Conservation (phyloP, 2,797 vertebrate genomes). For the Champsocephalus gunnari region DNA sequence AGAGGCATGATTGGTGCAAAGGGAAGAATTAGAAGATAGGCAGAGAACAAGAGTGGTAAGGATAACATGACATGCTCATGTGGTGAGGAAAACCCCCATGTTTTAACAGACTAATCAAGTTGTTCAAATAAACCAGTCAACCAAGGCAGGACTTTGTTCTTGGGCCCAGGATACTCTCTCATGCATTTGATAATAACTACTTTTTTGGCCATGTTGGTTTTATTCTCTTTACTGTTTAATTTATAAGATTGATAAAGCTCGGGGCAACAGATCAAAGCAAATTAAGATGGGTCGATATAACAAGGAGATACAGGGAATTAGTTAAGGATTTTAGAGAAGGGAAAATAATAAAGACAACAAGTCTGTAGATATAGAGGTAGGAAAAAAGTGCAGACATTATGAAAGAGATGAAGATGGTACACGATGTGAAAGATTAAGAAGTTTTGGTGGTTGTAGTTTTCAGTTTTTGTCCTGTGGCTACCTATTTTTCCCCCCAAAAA, state of each 20-base stretch:
- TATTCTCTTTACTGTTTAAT: background rate
- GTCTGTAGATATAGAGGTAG: background rate
- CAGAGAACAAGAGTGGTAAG: background rate
- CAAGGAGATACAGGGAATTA: background rate
- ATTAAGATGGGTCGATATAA: background rate
- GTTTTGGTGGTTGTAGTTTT: slow-evolving; percentile 6
- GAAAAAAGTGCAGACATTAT: background rate
- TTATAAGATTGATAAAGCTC: background rate
- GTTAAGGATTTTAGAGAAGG: background rate
- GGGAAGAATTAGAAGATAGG: slow-evolving; percentile 10
- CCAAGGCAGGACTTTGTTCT: background rate
- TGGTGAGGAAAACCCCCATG: background rate
- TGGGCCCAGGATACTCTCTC: background rate
- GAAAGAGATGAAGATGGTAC: background rate
- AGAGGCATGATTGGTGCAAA: slow-evolving; percentile 14
- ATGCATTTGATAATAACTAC: background rate
- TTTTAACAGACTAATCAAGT: background rate
- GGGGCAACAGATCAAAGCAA: no score
- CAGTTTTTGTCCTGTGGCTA: slow-evolving; percentile 1
- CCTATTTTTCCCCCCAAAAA: slow-evolving; percentile 1
- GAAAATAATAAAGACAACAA: background rate
- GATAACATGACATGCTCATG: slow-evolving; percentile 2
- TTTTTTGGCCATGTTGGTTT: background rate
- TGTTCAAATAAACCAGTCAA: slow-evolving; percentile 11
- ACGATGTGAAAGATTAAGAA: background rate